These are phyloP conservation scores for Jordanella pulchra DNA, from an alignment of 2,797 vertebrate species.

Conservation along the genomic window DNA sequence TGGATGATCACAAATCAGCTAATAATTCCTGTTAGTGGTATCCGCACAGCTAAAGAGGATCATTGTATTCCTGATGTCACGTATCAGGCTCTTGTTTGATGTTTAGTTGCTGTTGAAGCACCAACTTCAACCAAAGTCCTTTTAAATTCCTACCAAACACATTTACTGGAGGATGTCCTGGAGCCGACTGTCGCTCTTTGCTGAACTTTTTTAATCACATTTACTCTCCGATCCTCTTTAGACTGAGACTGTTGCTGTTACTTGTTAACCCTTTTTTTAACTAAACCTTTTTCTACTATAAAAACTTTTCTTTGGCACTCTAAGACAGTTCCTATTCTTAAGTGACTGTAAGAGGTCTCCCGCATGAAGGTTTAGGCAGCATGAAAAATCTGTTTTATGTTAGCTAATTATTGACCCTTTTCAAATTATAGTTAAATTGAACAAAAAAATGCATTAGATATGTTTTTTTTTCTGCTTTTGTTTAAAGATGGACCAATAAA, in stretches of 20 bases:
- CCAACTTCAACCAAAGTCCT: too few species aligned
- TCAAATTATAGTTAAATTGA: not conserved
- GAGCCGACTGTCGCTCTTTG: too few species aligned
- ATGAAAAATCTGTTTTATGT: not conserved
- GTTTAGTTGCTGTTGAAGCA: too few species aligned
- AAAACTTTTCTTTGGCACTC: not conserved
- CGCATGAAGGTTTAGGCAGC: not conserved
- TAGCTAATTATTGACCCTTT: too few species aligned
- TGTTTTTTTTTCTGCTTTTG: too few species aligned
- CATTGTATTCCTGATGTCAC: not conserved
- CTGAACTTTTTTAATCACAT: too few species aligned
- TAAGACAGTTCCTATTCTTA: not conserved
- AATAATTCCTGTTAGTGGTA: not conserved
- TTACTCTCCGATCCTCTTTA: too few species aligned
- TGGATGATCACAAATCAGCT: not conserved
- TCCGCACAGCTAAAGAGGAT: not conserved
- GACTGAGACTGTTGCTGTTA: not conserved
- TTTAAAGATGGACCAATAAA: too few species aligned
- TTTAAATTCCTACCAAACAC: too few species aligned
- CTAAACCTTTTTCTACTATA: not conserved
- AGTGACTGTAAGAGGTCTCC: not conserved
- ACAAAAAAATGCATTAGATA: not conserved
- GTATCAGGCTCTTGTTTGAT: too few species aligned
- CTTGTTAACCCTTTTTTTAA: not conserved
- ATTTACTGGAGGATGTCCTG: too few species aligned